Evolutionary conservation across 1,140 invertebrate species (phyloP).

Genomic region (Cyphomyrmex costatus): DNA sequence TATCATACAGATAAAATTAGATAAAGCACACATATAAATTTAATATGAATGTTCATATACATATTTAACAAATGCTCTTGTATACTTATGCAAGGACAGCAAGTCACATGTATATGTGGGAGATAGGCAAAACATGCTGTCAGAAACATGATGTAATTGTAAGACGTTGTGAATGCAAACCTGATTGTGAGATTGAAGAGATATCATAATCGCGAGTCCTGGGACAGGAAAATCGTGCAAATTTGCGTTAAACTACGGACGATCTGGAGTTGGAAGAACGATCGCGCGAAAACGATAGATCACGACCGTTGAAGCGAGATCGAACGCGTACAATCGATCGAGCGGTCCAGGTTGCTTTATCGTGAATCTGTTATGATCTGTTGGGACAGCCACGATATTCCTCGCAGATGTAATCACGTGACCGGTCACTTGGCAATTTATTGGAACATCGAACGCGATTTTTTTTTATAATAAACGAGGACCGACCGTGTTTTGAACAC

Average conservation of each 20-base stretch:
- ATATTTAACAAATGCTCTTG: conserved; percentile 10
- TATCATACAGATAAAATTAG: background rate
- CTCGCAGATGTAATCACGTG: background rate
- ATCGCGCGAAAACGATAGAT: background rate
- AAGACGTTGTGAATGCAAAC: conserved; percentile 70
- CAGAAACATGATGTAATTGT: conserved; percentile 18
- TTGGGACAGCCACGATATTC: background rate
- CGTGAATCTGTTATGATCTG: background rate
- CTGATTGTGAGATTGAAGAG: conserved; percentile 85
- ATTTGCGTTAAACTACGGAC: background rate
- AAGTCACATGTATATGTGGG: background rate
- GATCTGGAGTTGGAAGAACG: background rate
- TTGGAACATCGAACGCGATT: background rate
- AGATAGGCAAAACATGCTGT: background rate
- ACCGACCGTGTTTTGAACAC: conserved; percentile 28
- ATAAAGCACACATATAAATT: conserved; percentile 13
- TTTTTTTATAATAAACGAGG: background rate
- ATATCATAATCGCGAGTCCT: conserved; percentile 79
- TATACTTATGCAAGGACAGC: background rate
- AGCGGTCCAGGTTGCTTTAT: background rate
- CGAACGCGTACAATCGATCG: background rate
- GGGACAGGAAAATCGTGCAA: background rate
- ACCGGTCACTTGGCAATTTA: conserved; percentile 50
- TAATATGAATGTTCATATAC: background rate
- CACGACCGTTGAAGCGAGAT: background rate